Evolutionary conservation across 2,113 vertebrate species (phyloP), one percentile per base, ranked within the genome.

Genomic region (Hoplias malabaricus): DNA sequence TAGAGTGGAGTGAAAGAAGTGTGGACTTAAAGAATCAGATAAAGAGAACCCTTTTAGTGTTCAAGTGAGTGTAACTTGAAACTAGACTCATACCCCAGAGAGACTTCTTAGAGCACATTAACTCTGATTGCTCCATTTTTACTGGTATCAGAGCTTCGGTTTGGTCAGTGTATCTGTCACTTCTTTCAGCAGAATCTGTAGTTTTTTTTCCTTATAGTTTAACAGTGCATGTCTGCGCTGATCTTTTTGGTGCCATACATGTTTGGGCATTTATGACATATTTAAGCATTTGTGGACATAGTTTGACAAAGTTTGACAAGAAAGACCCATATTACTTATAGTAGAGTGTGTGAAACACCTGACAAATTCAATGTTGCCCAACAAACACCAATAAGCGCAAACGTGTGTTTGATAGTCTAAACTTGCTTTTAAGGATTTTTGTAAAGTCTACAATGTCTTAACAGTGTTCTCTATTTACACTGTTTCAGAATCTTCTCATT

Each of bases 31-130:
- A 27, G 75, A 70, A 56, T 46, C 67, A 53, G 76, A 70, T 43
- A 10, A 59, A 21, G 19, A 9, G 59, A 65, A 34, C 48, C 34
- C 31, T 59, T 13, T 59, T n/a, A 46, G 53, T 38, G 62, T 42
- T 38, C 74, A 43, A 57, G 66, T 4, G 2, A 31, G 67, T 21
- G 76, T 53, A 78, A 78, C 14, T 13, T 12, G 57, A 78, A 62
- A 48, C 57, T 13, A 50, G 57, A 34, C 21, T 50, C 56, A 29
- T 40, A 36, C 46, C 42, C 23, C 25, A 21, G 7, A 77, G n/a
- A 59, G 16, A 59, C 56, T 38, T 42, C 50, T 62, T 71, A 53
- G 76, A 31, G 67, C 23, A 4, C 75, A 77, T 69, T 69, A 77
- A 59, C 63, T 27, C 75, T 77, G 75, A 46, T 46, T 36, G 33